These are phyloP conservation scores for Strigops habroptila DNA, from an alignment of 2,113 vertebrate species.

Conservation along the genomic window DNA sequence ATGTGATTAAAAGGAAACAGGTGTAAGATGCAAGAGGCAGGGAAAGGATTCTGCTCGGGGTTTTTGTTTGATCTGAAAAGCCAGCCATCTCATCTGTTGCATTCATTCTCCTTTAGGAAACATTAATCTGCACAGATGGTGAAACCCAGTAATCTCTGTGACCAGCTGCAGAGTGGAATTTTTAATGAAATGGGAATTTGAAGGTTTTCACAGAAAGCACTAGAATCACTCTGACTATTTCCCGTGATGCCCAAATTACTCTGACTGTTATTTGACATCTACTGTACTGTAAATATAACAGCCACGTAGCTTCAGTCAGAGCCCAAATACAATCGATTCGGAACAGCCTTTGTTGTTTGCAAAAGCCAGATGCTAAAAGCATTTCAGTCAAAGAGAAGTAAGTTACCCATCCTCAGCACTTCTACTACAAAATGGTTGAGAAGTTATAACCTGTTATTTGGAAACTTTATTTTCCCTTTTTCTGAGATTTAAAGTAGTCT, in stretches of 20 bases:
- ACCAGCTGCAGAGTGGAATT: conserved; percentile 78
- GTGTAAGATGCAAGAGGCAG: conserved; percentile 62
- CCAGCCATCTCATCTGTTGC: conserved; percentile 71
- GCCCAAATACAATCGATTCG: neutral
- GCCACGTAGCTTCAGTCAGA: neutral
- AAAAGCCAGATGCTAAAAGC: neutral
- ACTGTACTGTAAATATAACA: conserved; percentile 28
- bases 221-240: conserved; percentile 62
- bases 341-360: neutral
- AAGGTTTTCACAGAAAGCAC: conserved; percentile 77
- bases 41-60: conserved; percentile 45
- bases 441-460: neutral
- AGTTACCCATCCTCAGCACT: neutral
- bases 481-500: neutral
- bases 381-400: neutral
- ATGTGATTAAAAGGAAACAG: conserved; percentile 60
- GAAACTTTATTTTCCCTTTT: neutral
- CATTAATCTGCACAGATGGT: conserved; percentile 84
- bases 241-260: conserved; percentile 65
- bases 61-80: conserved; percentile 67
- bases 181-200: conserved; percentile 84
- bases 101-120: conserved; percentile 69
- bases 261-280: conserved; percentile 53
- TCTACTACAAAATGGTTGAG: neutral
- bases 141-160: conserved; percentile 77